Percentiles rank a stretch among this genome's conserved stretches.
These are phyloP conservation scores for Liodrosophila aerea DNA, from an alignment of 2,888 invertebrate species.

Conservation along the genomic window DNA sequence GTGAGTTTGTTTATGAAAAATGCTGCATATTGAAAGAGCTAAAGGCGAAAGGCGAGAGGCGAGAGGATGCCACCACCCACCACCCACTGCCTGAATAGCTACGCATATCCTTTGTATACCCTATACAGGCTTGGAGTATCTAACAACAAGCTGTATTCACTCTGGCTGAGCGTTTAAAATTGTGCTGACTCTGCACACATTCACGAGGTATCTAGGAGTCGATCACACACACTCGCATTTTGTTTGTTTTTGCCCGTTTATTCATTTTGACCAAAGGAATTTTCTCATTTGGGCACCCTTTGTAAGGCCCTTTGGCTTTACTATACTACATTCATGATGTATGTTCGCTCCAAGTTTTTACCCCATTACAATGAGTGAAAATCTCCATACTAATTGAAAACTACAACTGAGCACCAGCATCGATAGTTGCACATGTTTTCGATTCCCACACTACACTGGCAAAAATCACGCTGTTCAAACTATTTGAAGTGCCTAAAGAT, in stretches of 20 bases:
- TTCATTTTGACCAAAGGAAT: slow-evolving; percentile 36
- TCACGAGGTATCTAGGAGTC: too few species aligned
- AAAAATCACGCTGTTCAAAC: neutral
- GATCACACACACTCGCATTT: neutral
- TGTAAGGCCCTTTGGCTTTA: slow-evolving; percentile 31
- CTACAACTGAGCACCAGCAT: neutral
- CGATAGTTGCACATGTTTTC: slow-evolving; percentile 13
- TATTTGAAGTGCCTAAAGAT: neutral
- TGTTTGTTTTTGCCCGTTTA: neutral
- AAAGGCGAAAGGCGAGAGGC: neutral
- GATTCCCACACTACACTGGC: neutral
- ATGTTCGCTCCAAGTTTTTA: slow-evolving; percentile 1
- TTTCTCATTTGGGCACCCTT: slow-evolving; percentile 57
- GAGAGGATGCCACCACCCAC: slow-evolving; percentile 11
- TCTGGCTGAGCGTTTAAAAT: too few species aligned
- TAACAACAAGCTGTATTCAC: too few species aligned
- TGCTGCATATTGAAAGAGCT: slow-evolving; percentile 30
- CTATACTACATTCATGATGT: slow-evolving; percentile 24
- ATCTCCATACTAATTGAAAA: slow-evolving; percentile 40
- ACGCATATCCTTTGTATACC: neutral
- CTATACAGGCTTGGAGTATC: too few species aligned
- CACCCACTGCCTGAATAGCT: slow-evolving; percentile 30
- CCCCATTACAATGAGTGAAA: slow-evolving; percentile 12
- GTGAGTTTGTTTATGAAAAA: slow-evolving; percentile 32
- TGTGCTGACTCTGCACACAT: too few species aligned